Evolutionary conservation across 2,113 vertebrate genomes (phyloP), one percentile per base, ranked within the genome.

Genomic region (Oostethus manadensis): DNA sequence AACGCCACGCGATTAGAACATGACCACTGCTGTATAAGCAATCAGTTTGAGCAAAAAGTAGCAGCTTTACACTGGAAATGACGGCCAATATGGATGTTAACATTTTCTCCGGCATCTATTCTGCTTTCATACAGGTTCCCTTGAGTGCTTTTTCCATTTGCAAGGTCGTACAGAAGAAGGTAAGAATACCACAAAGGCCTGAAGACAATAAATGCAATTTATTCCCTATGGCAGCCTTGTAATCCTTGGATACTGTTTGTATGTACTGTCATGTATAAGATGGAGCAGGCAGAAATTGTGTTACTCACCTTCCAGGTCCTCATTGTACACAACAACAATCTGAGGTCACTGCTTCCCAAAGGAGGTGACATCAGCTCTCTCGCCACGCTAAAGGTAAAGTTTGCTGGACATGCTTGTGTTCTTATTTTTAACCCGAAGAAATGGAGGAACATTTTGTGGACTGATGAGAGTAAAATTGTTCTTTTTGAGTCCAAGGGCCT

Each of bases 121-220:
- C 7, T 69, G 8, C 44, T 70, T n/a, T 76, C 16, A 8, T 20
- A 35, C 77, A 99, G 96, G 89, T 94, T 82, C 96, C 96, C 1
- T 90, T 91, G 1, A 89, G 90, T 73, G 92, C 70, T 53, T 94
- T 96, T 78, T 93, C 94, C 43, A 95, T 93, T 3, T 97, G 94
- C 70, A 97, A 91, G 75, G 93, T 97, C 68, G 84, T 98, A 3
- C 97, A 98, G 62, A 99, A 99, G 78, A 98, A 99, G 94, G 97
- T 99, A 74, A 86, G 74, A 17, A 8, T 15, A 13, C 9, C 18
- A 16, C 10, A 46, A 8, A 46, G 5, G 56, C 13, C 6, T 48
- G 6, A 58, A 44, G 13, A 10, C 20, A 40, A 38, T 45, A 45
- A 21, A n/a, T 2, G 1, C 5, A 44, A 16, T 56, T 7, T 35